Conservation (phyloP, 2,888 invertebrate genomes). For the Mechanitis messenoides region DNA sequence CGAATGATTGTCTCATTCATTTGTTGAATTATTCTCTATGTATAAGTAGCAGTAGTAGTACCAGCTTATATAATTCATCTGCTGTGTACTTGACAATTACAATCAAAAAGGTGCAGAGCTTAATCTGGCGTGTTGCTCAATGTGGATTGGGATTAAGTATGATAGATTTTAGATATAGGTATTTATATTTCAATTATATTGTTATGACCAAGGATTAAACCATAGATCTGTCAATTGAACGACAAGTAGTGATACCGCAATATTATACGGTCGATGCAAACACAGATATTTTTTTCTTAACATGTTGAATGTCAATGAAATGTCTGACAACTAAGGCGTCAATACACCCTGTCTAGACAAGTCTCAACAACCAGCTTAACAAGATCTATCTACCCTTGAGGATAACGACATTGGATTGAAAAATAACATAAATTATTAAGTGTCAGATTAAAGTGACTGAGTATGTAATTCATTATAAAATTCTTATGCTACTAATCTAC, state of each 20-base stretch:
- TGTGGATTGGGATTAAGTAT: too few species aligned
- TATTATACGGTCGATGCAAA: too few species aligned
- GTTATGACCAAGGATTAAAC: too few species aligned
- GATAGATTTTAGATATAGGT: too few species aligned
- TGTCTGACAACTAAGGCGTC: constrained; percentile 27
- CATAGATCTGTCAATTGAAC: too few species aligned
- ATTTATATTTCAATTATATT: too few species aligned
- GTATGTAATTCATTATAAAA: neutral
- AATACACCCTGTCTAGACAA: constrained; percentile 34
- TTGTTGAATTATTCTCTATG: constrained; percentile 1
- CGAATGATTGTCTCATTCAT: too few species aligned
- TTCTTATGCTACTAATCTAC: too few species aligned
- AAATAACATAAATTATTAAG: neutral
- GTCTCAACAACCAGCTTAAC: constrained; percentile 30
- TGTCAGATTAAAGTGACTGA: constrained; percentile 6
- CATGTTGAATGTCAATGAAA: constrained; percentile 22
- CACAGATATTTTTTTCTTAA: neutral
- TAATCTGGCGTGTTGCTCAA: too few species aligned
- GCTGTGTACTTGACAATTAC: too few species aligned
- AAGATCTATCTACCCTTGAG: constrained; percentile 33
- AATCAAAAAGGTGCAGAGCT: neutral
- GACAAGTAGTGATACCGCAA: too few species aligned
- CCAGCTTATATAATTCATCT: neutral
- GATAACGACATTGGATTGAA: constrained; percentile 8
- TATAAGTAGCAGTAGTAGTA: neutral